Evolutionary conservation across 2,113 vertebrate species (phyloP), one percentile per base, ranked within the genome.

Genomic region (Balaeniceps rex): DNA sequence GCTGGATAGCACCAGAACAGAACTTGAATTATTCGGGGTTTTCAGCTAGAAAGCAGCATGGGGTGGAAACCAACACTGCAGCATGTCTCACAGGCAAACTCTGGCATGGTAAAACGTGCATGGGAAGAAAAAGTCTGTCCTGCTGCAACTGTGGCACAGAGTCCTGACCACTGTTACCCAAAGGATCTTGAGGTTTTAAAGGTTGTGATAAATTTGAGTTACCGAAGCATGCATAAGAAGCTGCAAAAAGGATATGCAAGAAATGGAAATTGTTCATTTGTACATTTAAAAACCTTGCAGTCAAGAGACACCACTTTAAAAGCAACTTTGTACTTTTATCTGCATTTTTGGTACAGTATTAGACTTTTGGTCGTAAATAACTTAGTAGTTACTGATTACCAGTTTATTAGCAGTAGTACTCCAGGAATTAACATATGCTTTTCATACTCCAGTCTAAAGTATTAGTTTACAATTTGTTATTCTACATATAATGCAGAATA

Each of bases 1-100:
- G 83, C 94, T 85, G 94, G 94, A 78, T 69, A 85, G 77, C 84
- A 72, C 66, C 81, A 93, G 86, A 87, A 93, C 91, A 95, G 85
- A 94, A 83, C 60, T 65, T 4, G 29, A 83, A 93, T 80, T 94
- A 85, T 95, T 91, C 0, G 0, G 49, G 31, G 14, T 91, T 95
- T 94, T 66, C 58, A 70, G 58, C 71, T 95, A 58, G 60, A 74
- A 86, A 87, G 63, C 81, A 90, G 81, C 66, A 54, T 40, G 83
- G 63, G 42, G 33, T 94, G 44, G 75, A 83, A 95, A 69, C 10
- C 38, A 66, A 13, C 11, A 2, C 77, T 72, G 51, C 71, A 40
- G 74, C 25, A 31, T 63, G n/a, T 72, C 38, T 91, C 55, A 1
- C 38, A 31, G 84, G 63, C 74, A 54, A 29, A 31, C 61, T 64